These are phyloP conservation scores for Rhinopithecus roxellana DNA, from an alignment of 2,113 vertebrate species.

Conservation along the genomic window DNA sequence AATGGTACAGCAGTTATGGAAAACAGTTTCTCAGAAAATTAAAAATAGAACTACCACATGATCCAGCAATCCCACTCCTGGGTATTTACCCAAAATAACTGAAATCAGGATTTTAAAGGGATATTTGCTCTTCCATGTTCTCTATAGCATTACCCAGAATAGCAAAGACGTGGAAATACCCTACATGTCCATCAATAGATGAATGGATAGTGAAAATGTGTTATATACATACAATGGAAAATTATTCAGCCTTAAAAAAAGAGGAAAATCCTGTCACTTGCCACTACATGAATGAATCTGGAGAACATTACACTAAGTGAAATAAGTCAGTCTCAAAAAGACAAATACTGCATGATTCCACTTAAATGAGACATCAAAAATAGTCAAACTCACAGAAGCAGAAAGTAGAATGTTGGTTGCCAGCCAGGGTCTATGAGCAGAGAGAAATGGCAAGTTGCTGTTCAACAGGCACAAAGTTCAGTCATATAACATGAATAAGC, in stretches of 20 bases:
- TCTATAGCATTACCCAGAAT: neutral
- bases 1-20: neutral
- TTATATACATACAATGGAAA: neutral
- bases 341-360: neutral
- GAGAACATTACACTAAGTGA: neutral
- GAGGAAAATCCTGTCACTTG: neutral
- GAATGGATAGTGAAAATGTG: neutral
- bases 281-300: neutral
- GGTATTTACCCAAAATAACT: neutral
- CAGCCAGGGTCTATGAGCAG: neutral
- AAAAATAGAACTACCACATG: neutral
- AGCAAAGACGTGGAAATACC: neutral
- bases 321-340: neutral
- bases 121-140: neutral
- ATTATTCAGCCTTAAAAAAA: neutral
- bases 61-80: neutral
- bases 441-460: neutral
- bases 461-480: neutral
- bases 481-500: neutral
- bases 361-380: neutral
- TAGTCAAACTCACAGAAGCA: neutral
- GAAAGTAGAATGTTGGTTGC: neutral
- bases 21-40: neutral
- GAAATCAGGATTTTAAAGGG: neutral
- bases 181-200: neutral